Conservation (phyloP, 1,140 invertebrate species). For the Drosophila triauraria region DNA sequence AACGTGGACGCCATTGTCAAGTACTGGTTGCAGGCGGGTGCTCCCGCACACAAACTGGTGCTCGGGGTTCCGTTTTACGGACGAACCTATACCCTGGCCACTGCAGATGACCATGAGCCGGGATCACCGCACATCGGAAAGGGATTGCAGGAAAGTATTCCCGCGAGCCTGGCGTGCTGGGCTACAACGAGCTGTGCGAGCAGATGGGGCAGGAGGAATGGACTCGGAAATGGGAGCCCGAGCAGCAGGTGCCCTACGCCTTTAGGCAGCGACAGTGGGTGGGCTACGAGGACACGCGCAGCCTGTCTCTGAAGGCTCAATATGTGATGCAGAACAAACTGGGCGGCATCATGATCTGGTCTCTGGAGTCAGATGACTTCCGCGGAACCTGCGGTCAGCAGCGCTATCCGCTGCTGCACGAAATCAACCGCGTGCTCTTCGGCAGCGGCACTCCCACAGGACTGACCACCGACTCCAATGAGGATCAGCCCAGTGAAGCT, state of each 20-base stretch:
- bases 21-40: slow-evolving; percentile 88
- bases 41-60: slow-evolving; percentile 88
- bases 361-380: slow-evolving; percentile 88
- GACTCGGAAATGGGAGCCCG: slow-evolving; percentile 57
- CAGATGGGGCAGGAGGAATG: slow-evolving; percentile 63
- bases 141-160: slow-evolving; percentile 90
- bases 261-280: slow-evolving; percentile 85
- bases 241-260: slow-evolving; percentile 84
- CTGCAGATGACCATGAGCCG: slow-evolving; percentile 85
- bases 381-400: slow-evolving; percentile 81
- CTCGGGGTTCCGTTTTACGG: slow-evolving; percentile 91
- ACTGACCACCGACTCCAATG: slow-evolving; percentile 2
- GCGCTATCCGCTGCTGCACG: slow-evolving; percentile 85
- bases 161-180: slow-evolving; percentile 88
- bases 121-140: slow-evolving; percentile 87
- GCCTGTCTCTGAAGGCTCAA: slow-evolving; percentile 83
- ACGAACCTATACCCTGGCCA: slow-evolving; percentile 87
- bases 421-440: slow-evolving; percentile 68
- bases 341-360: slow-evolving; percentile 88
- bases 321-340: slow-evolving; percentile 83
- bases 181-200: slow-evolving; percentile 90
- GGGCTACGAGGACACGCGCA: slow-evolving; percentile 84
- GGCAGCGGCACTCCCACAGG: slow-evolving; percentile 44
- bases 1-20: slow-evolving; percentile 86
- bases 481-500: background rate